Evolutionary conservation across 2,797 vertebrate species (phyloP), one percentile per base, ranked within the genome.

Genomic region (Coregonus sp.): DNA sequence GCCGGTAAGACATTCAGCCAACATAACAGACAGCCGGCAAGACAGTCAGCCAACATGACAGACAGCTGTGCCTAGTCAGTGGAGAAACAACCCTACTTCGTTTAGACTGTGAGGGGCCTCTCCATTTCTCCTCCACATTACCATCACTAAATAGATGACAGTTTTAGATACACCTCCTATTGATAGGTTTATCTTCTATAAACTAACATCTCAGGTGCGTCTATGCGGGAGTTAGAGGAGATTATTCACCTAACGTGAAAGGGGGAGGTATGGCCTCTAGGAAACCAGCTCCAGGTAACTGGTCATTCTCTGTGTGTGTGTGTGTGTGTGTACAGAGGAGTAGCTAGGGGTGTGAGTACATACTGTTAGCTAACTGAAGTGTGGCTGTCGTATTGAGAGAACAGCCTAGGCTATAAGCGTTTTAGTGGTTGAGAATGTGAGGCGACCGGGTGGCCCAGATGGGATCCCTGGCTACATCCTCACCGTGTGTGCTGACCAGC

Each of bases 341-440:
- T 7, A 40, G 37, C 37, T 40, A 40, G 37, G 5, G 5, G 37
- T 47, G 71, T 72, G 35, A 73, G 67, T 12, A 50, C 54, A 70
- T 35, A 70, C 35, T 37, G 35, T 61, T 20, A 76, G 54, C 16
- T 25, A 40, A 59, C 35, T 74, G 75, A 15, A 47, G n/a, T 12
- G 9, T 81, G 63, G 25, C 33, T 14, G 25, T n/a, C 77, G 29
- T 3, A 59, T 66, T 72, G 75, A 80, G 77, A 52, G 61, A 81
- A 76, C 37, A 40, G 37, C 37, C 37, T 1, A 40, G 37, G 37
- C 37, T 40, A 7, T 81, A 84, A 85, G 81, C 86, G 84, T 86
- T 88, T 86, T 72, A 76, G 79, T 25, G 51, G 82, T 85, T 86
- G 80, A 80, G 86, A 89, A 84, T 85, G 84, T n/a, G 7, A 86